Base-by-base conservation (phyloP, 2,888 invertebrate species). In the Campopleginae sp. region DNA sequence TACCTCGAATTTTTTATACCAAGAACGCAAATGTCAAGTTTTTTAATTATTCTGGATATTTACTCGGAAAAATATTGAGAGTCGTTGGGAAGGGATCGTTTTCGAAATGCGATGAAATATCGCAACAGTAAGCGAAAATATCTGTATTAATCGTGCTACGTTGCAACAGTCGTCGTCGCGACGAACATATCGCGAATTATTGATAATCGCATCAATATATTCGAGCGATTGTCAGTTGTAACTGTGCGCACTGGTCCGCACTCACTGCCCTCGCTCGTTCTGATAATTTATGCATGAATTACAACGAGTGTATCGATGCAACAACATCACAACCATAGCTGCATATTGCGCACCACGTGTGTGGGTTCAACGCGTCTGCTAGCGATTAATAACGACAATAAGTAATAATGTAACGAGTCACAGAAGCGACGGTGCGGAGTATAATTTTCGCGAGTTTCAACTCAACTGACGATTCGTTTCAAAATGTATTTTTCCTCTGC, bases 161-260 rank as follows among this genome's bases (percentile, higher is more conserved):
- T 74, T 63, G 83, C 82, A 85, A 68, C 78, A 63, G 82, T 75
- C 82, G 79, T 75, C 78, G 75, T 63, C 44, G 66, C 82, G 44
- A 71, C 71, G 70, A 74, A 71, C 84, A 65, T 80, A 82, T 68
- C 68, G 89, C 90, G 90, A 92, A 92, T 92, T 92, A 93, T 92
- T 92, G 92, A 92, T 92, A 92, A 92, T 91, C 90, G 89, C 92
- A 91, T 92, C 92, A 92, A 93, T 93, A 93, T 93, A 93, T 92
- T 88, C 91, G 89, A 87, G 90, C 88, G 89, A 91, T 91, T 90
- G 91, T 91, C 91, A 91, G 91, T 86, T 88, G 85, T 89, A 88
- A 87, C 75, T 61, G 58, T 68, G 76, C 63, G 76, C 63, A 70
- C 72, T 66, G 48, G 46, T 42, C 31, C 65, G 70, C 23, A 66